Percentiles rank a stretch among this genome's conserved stretches.
Evolutionary conservation across 2,888 invertebrate genomes (phyloP).

Genomic region (Eilema sororculum): DNA sequence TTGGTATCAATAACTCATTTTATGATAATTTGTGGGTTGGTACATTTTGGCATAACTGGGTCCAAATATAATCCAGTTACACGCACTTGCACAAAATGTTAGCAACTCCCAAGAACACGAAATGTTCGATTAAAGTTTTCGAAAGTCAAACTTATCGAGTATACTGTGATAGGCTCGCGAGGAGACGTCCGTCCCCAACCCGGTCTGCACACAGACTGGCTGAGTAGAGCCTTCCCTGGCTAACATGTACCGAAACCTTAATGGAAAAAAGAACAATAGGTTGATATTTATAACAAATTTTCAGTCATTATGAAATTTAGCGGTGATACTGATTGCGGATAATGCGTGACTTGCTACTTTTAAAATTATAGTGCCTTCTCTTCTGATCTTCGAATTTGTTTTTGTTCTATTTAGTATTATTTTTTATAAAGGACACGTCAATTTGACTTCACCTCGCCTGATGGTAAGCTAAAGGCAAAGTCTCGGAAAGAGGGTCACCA

Average conservation of each 20-base stretch:
- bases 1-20: too few species aligned
- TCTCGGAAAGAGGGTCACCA: too few species aligned
- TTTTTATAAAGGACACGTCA: too few species aligned
- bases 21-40: too few species aligned
- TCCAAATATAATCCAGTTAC: background rate
- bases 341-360: background rate
- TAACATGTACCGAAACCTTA: conserved; percentile 20
- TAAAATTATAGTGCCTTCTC: background rate
- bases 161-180: conserved; percentile 17
- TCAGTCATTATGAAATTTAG: background rate
- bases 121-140: background rate
- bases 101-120: background rate
- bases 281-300: background rate
- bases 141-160: conserved; percentile 34
- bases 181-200: conserved; percentile 35
- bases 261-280: conserved; percentile 3
- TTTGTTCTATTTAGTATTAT: too few species aligned
- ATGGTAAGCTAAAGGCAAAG: too few species aligned
- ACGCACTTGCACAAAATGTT: conserved; percentile 6
- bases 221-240: conserved; percentile 15
- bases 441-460: too few species aligned
- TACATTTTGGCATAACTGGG: too few species aligned
- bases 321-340: background rate
- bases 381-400: too few species aligned
- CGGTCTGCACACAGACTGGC: conserved; percentile 38